These are phyloP conservation scores for Wiebesia pumilae DNA, from an alignment of 1,140 invertebrate species.

Conservation along the genomic window DNA sequence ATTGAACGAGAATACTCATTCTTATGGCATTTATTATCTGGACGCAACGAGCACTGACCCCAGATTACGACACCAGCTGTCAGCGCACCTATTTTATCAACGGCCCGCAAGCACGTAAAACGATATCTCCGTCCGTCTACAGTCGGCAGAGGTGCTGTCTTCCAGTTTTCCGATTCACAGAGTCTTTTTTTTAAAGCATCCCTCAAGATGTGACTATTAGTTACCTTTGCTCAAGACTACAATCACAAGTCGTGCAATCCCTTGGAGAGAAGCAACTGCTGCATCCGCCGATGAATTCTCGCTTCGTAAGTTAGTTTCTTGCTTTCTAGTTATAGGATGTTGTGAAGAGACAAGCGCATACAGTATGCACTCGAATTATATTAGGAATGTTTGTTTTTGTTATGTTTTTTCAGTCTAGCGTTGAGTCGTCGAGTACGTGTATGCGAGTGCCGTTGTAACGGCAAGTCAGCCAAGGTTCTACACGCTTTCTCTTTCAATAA, in stretches of 20 bases:
- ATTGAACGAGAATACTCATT: constrained; percentile 21
- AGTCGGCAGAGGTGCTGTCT: neutral
- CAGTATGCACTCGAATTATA: neutral
- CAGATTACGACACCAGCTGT: constrained; percentile 41
- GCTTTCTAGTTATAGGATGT: neutral
- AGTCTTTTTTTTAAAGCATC: neutral
- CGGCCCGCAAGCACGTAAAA: neutral
- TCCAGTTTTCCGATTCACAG: neutral
- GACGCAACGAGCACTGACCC: neutral
- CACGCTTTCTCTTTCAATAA: neutral
- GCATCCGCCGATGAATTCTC: neutral
- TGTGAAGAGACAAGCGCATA: neutral
- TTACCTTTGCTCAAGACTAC: neutral
- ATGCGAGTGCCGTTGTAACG: neutral
- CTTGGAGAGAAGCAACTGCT: neutral
- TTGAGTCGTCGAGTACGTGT: neutral
- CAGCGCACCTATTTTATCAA: constrained; percentile 33
- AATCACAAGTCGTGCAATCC: neutral
- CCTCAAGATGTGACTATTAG: constrained; percentile 30
- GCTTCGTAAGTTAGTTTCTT: constrained; percentile 38
- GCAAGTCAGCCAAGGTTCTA: no score
- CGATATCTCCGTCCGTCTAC: constrained; percentile 7
- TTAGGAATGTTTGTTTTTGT: neutral
- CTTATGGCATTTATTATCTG: constrained; percentile 24
- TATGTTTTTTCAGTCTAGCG: neutral